Evolutionary conservation across 1,140 invertebrate species (phyloP), one percentile per base, ranked within the genome.

Genomic region (Bombus waltoni): DNA sequence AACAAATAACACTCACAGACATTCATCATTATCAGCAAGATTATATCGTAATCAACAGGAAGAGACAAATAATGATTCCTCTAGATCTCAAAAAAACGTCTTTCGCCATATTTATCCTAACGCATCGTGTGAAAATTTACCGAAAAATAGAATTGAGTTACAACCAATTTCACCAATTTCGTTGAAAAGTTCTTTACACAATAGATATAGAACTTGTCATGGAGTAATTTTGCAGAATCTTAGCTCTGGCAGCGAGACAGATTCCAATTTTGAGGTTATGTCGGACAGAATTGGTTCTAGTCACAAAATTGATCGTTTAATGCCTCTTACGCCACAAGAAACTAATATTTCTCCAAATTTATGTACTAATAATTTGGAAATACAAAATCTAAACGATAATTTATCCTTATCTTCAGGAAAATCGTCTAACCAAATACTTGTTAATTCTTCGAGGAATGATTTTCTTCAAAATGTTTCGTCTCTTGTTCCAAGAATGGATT

Each of bases 201-300:
- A 83, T 0, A 83, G 85, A 0, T 90, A 91, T n/a, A 79, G 89
- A 2, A 82, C 87, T 18, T 25, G 35, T 0, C 9, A 57, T 25
- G 70, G 83, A 11, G n/a, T 88, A 5, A 83, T 90, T 32, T 72
- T 89, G 35, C 89, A 83, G 57, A 89, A 92, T 57, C 79, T 90
- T 11, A 92, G 87, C 38, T 89, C 92, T 11, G 81, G 59, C 9
- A 92, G 88, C 85, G 92, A 92, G 15, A 87, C 87, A 28, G 85
- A 90, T 32, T 75, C 82, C 73, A 53, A 47, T 38, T 10, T 79
- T 15, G 88, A 89, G 2, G 6, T 38, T 18, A 8, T 35, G 1
- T 44, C 77, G 1, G 25, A 65, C 28, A 75, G 72, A 68, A 10
- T 81, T 28, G 38, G 3, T 42, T 5, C 40, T 1, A 47, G 0